These are phyloP conservation scores for Myotis davidii DNA, from an alignment of 2,113 vertebrate genomes.

Conservation along the genomic window DNA sequence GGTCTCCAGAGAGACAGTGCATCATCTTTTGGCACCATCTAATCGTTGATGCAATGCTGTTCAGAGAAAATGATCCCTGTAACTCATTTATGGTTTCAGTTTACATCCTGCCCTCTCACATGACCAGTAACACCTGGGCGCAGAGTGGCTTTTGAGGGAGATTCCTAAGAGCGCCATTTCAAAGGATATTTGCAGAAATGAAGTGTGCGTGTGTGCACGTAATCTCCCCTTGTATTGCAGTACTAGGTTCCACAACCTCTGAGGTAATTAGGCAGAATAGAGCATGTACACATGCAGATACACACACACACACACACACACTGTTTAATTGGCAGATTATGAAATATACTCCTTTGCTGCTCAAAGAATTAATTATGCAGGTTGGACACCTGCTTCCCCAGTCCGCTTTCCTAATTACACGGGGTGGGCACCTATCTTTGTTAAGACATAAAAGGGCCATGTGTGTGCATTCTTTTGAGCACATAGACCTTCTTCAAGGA, in stretches of 20 bases:
- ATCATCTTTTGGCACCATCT: slow-evolving; percentile 54
- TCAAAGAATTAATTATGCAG: slow-evolving; percentile 63
- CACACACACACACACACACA: not conserved
- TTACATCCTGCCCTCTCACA: slow-evolving; percentile 42
- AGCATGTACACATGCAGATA: not conserved
- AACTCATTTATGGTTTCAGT: slow-evolving; percentile 64
- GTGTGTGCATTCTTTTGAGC: slow-evolving; percentile 6
- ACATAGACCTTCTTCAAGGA: not conserved
- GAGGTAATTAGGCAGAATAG: slow-evolving; percentile 18
- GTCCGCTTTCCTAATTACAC: not conserved
- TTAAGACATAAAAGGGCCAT: slow-evolving; percentile 30
- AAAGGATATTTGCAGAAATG: slow-evolving; percentile 43
- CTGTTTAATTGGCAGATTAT: slow-evolving; percentile 47
- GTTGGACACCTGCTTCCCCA: slow-evolving; percentile 47
- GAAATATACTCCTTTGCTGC: slow-evolving; percentile 31
- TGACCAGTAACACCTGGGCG: slow-evolving; percentile 48
- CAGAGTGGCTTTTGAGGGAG: slow-evolving; percentile 38
- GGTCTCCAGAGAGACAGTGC: slow-evolving; percentile 22
- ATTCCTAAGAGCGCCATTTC: slow-evolving; percentile 28
- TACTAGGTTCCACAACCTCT: slow-evolving; percentile 23
- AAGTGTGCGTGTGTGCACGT: not conserved
- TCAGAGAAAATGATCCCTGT: slow-evolving; percentile 63
- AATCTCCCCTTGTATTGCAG: slow-evolving; percentile 27
- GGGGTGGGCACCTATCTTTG: not conserved
- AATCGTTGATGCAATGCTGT: slow-evolving; percentile 60